Percentiles rank a stretch among this genome's conserved stretches.
phyloP scores from a whole-genome alignment of 92 coral and sea anemone species.

The Pocillopora grandis region DNA sequence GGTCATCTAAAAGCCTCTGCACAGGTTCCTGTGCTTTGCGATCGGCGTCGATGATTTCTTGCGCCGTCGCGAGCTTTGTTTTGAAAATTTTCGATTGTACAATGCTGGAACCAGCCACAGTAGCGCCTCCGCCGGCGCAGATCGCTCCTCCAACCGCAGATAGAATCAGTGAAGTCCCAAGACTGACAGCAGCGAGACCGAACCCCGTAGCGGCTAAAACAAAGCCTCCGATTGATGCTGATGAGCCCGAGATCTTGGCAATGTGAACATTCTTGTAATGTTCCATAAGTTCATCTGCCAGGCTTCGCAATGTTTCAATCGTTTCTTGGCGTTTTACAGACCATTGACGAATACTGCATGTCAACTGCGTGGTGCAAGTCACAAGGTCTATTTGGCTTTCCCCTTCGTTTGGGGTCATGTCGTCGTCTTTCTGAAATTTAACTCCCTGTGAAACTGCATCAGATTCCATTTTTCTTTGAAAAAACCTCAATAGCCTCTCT shows the following conservation, averaged over 20 bases:
- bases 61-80: not conserved
- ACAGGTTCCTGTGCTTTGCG: constrained; percentile 23
- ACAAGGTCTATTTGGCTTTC: not conserved
- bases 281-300: constrained; percentile 16
- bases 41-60: constrained; percentile 31
- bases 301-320: constrained; percentile 2
- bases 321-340: constrained; percentile 1
- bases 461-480: too few relatives aligned
- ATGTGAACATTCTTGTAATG: constrained; percentile 36
- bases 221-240: constrained; percentile 41
- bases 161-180: constrained; percentile 48
- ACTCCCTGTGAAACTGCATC: not conserved
- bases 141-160: constrained; percentile 50
- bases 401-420: not conserved
- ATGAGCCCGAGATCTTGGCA: constrained; percentile 41
- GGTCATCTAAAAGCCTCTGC: not conserved
- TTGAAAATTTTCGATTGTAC: constrained; percentile 5
- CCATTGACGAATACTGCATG: not conserved
- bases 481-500: too few relatives aligned
- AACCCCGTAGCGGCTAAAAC: constrained; percentile 29
- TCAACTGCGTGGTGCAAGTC: not conserved
- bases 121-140: constrained; percentile 45
- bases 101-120: constrained; percentile 37
- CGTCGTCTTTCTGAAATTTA: not conserved
- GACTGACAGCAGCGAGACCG: constrained; percentile 42